Base-by-base conservation (phyloP, 2,888 invertebrate species). In the Meganola albula region DNA sequence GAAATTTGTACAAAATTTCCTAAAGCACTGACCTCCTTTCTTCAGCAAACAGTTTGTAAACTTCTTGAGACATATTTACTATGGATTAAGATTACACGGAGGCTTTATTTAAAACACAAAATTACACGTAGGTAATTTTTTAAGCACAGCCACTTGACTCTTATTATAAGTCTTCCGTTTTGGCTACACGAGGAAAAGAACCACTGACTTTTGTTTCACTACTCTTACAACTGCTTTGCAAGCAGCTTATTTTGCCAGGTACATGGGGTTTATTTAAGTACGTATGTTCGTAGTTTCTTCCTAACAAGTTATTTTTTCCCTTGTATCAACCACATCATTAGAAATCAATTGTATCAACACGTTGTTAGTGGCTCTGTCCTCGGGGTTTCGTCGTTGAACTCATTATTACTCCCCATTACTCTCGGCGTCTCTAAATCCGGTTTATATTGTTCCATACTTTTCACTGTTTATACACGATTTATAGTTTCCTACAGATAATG, bases 401-500 rank as follows among this genome's bases (percentile, higher is more conserved):
- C 63, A 58, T 66, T 66, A 57, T 53, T 56, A 53, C 43, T 44
- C 40, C 33, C 48, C 38, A 48, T 52, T 51, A 48, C 41, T 53
- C 57, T 48, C 37, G 31, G 32, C 29, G 38, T 44, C 48, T 46
- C 46, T 40, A 29, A 40, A 59, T 59, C 65, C 64, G 58, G 65
- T 62, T 57, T 53, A 53, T 56, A 63, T 66, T 60, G 64, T 67
- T 58, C 50, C 33, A 52, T 47, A 52, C 60, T 63, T 64, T 62
- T 61, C 54, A 58, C 55, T 68, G 57, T 58, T 54, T 54, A 51
- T 44, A 44, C 44, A 40, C 53, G 58, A 71, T 68, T 70, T 66
- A 71, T 68, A 57, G 58, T 59, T 72, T 65, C 62, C 62, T 63
- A 50, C 52, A 48, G 41, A 51, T 69, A 72, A 71, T 65, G 53